Percentiles rank a stretch among this genome's conserved stretches.
These are phyloP conservation scores for Corynorhinus townsendii DNA, from an alignment of 2,113 vertebrate genomes.

Conservation along the genomic window DNA sequence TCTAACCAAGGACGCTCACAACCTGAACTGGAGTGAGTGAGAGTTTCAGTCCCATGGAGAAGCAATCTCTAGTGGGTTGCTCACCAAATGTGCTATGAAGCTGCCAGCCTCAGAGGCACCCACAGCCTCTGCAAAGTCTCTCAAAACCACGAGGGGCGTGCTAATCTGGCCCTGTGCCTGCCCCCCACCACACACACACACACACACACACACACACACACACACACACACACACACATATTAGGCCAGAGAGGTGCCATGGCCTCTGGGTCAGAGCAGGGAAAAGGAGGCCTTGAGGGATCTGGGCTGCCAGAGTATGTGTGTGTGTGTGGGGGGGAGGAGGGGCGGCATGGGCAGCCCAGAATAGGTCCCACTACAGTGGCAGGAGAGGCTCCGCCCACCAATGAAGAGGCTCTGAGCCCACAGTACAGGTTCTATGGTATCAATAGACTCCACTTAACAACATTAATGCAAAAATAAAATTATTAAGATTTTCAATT, in stretches of 20 bases:
- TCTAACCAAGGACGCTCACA: not conserved
- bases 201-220: too few species aligned
- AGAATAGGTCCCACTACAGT: not conserved
- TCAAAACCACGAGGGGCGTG: not conserved
- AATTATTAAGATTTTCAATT: not conserved
- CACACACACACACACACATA: too few species aligned
- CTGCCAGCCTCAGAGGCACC: not conserved
- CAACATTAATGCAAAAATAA: not conserved
- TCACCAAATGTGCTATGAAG: not conserved
- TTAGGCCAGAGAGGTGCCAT: not conserved
- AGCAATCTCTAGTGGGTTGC: not conserved
- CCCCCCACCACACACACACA: too few species aligned
- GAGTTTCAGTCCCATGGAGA: not conserved
- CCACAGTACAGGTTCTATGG: not conserved
- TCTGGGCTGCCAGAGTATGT: too few species aligned
- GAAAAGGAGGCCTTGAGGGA: not conserved
- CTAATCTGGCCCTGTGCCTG: not conserved
- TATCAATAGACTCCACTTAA: not conserved
- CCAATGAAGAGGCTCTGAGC: not conserved
- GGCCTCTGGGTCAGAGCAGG: not conserved
- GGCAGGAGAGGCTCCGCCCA: accelerated
- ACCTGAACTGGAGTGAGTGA: not conserved
- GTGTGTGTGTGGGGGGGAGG: too few species aligned
- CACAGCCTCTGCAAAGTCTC: not conserved
- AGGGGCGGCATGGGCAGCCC: accelerated